Percentiles rank a stretch among this genome's conserved stretches.
phyloP scores from a whole-genome alignment of 2,888 invertebrate genomes.

The Saturnia pavonia region DNA sequence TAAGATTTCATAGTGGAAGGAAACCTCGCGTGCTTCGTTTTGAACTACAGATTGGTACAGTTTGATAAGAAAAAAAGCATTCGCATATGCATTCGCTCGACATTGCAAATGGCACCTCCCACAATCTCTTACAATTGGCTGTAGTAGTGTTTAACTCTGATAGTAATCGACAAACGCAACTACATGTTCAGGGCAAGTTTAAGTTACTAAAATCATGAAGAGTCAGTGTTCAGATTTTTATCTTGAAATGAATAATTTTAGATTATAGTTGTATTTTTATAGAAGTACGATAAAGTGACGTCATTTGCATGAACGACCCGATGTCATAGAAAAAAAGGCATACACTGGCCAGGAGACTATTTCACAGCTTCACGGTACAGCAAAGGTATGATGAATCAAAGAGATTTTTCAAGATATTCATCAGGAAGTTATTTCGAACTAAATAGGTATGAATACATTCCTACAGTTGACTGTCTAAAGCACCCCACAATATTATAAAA shows the following conservation, averaged over 20 bases:
- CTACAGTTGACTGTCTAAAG: too few relatives aligned
- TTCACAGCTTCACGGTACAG: too few relatives aligned
- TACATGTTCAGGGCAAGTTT: constrained; percentile 14
- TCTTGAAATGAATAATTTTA: not conserved
- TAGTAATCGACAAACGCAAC: constrained; percentile 41
- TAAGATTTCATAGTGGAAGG: constrained; percentile 38
- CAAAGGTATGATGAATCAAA: too few relatives aligned
- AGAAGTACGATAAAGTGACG: too few relatives aligned
- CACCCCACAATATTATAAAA: too few relatives aligned
- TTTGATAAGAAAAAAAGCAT: constrained; percentile 54
- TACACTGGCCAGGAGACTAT: too few relatives aligned
- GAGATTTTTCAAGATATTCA: too few relatives aligned
- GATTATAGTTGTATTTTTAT: too few relatives aligned
- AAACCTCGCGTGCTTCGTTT: constrained; percentile 47
- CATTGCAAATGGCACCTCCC: constrained; percentile 65
- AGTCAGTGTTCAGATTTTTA: not conserved
- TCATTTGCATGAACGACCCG: too few relatives aligned
- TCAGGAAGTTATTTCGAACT: too few relatives aligned
- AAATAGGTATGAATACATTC: too few relatives aligned
- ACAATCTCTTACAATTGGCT: constrained; percentile 51
- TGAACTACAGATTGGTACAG: constrained; percentile 52
- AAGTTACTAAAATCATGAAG: not conserved
- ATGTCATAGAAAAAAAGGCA: too few relatives aligned
- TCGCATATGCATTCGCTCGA: constrained; percentile 50
- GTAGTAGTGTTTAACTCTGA: constrained; percentile 43